Evolutionary conservation across 1,140 invertebrate species (phyloP), one percentile per base, ranked within the genome.

Genomic region (Calephelis nemesis): DNA sequence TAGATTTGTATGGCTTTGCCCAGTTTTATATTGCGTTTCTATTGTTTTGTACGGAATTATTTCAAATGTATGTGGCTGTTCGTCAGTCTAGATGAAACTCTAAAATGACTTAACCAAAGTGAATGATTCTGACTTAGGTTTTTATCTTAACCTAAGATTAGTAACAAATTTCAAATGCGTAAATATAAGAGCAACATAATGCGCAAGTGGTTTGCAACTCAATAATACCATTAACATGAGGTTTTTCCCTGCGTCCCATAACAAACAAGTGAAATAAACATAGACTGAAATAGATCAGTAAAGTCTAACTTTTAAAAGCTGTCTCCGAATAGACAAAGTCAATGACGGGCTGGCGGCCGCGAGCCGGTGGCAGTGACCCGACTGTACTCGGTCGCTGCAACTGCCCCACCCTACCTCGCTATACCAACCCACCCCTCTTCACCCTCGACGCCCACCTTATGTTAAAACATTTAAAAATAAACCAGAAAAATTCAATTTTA

Each of bases 281-380:
- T 12, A 7, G 8, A 66, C 52, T 45, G 54, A 58, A 66, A 66
- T 66, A 66, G 50, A 66, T 11, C 50, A 58, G 42, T 13, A 66
- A 58, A 68, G 40, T 68, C 74, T 79, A 81, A 60, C 4, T 75
- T 83, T 77, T 76, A 79, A 78, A 74, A 77, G 76, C 70, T 76
- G 76, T 83, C 80, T 80, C 81, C 78, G 78, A 89, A 87, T 83
- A 84, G 77, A 84, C 50, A 65, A 68, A 75, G 76, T 67, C 74
- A 72, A 66, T 45, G 65, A 45, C 40, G 50, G 50, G 50, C 40
- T 48, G 63, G 68, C 80, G 80, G 77, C 78, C 85, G 81, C 78
- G 79, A 79, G 81, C n/a, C 74, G 73, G 81, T 84, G 87, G 85
- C 87, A 88, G 85, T 87, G 87, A 87, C 85, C 87, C 70, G 82